phyloP scores from a whole-genome alignment of 1,140 invertebrate genomes.

The Procambarus clarkii region DNA sequence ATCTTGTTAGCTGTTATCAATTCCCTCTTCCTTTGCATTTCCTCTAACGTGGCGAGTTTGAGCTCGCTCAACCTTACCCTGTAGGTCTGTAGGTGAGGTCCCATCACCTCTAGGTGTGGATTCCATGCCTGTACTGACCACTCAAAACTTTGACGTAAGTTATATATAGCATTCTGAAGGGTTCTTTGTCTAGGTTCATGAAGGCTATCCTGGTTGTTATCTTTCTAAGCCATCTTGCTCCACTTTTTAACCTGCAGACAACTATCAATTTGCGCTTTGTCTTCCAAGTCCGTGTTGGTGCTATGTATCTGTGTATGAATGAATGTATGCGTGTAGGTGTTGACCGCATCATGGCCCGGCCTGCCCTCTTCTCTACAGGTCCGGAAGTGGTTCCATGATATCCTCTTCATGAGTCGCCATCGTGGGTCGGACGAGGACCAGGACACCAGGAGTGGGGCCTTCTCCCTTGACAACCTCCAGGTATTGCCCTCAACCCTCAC shows the following conservation, averaged over 20 bases:
- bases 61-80: too few species aligned
- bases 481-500: not conserved
- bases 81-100: too few species aligned
- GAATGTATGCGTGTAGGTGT: not conserved
- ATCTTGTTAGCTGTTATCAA: too few species aligned
- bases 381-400: constrained; percentile 53
- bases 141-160: too few species aligned
- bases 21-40: too few species aligned
- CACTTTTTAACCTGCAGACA: not conserved
- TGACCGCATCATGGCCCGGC: too few species aligned
- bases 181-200: not conserved
- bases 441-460: constrained; percentile 11
- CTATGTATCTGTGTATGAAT: not conserved
- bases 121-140: too few species aligned
- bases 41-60: too few species aligned
- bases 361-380: constrained; percentile 6
- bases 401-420: constrained; percentile 44
- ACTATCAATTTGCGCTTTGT: not conserved
- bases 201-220: not conserved
- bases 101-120: too few species aligned
- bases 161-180: too few species aligned
- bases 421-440: constrained; percentile 5
- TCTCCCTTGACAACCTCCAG: constrained; percentile 49
- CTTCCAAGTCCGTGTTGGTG: not conserved
- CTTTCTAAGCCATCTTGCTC: not conserved